Evolutionary conservation across 2,888 invertebrate species (phyloP), one percentile per base, ranked within the genome.

Genomic region (Zygogramma bicolorata): DNA sequence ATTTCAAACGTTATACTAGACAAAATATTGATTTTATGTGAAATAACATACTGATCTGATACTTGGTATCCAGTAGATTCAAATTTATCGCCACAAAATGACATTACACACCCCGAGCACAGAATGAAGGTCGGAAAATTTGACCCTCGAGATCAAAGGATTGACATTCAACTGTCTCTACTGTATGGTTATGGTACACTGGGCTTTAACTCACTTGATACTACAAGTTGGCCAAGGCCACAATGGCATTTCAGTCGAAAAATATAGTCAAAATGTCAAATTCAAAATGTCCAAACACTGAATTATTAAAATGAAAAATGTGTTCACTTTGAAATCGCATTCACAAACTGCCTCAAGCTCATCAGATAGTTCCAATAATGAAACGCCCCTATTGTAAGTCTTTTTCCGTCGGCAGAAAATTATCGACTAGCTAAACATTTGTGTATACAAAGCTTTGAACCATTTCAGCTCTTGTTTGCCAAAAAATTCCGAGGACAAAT

Each of bases 391-490:
- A 62, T 67, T 71, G 71, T 71, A 71, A 71, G 71, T 46, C 18
- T 46, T 15, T 42, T 42, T 42, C 20, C 18, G 10, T 46, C 18
- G 7, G 6, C 10, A 10, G 8, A 15, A 46, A 46, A 46, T 22
- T 3, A 20, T 18, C 10, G 20, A 46, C 18, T 20, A 46, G 7
- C 46, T 27, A 27, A 8, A 13, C n/a, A 18, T 8, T 13, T 15
- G 13, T 5, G 3, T 53, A 27, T 53, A n/a, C 13, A n/a, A 27
- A 27, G 53, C 25, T 79, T 68, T 73, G 59, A 76, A 76, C 79
- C 78, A n/a, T 80, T 80, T 75, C 78, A 78, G 78, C 58, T 80
- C 3, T 49, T 75, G 38, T 74, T 80, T 42, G 80, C 77, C 1
- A 75, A 74, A 74, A 79, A 79, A 65, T 75, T 73, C 29, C 67